Evolutionary conservation across 2,113 vertebrate species (phyloP).

Genomic region (Hydropotes inermis): DNA sequence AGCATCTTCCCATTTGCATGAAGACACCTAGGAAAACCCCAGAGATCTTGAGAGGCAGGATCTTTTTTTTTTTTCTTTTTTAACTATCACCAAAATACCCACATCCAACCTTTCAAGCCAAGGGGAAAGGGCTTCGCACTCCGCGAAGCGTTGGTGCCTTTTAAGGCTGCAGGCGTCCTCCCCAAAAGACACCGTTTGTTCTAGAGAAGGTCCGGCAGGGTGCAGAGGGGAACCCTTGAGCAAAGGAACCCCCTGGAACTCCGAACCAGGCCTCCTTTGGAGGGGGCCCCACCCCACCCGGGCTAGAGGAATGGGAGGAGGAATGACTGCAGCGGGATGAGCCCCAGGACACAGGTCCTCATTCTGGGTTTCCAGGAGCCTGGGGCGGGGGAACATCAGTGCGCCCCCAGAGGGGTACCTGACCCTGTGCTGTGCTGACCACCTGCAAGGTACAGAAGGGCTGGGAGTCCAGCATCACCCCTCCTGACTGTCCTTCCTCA

Average conservation of each 20-base stretch:
- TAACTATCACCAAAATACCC: neutral
- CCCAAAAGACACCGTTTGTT: neutral
- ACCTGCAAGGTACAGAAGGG: neutral
- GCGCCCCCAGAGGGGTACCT: neutral
- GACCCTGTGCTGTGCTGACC: neutral
- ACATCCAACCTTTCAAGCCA: neutral
- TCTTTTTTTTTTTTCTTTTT: neutral
- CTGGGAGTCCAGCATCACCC: neutral
- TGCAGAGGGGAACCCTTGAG: neutral
- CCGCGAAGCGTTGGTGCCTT: neutral
- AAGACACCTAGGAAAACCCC: neutral
- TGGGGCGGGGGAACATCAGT: neutral
- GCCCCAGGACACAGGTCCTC: neutral
- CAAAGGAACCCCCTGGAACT: neutral
- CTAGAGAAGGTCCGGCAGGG: neutral
- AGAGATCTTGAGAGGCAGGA: neutral
- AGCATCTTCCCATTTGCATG: neutral
- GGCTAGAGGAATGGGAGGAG: neutral
- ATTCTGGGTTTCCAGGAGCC: neutral
- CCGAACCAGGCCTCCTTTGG: neutral
- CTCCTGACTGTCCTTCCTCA: neutral
- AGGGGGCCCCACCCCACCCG: neutral
- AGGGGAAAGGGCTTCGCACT: neutral
- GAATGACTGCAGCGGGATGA: fast-evolving
- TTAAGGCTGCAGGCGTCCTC: neutral